Percentiles rank a stretch among this genome's conserved stretches.
Evolutionary conservation across 2,888 invertebrate genomes (phyloP).

Genomic region (Cactoblastis cactorum): DNA sequence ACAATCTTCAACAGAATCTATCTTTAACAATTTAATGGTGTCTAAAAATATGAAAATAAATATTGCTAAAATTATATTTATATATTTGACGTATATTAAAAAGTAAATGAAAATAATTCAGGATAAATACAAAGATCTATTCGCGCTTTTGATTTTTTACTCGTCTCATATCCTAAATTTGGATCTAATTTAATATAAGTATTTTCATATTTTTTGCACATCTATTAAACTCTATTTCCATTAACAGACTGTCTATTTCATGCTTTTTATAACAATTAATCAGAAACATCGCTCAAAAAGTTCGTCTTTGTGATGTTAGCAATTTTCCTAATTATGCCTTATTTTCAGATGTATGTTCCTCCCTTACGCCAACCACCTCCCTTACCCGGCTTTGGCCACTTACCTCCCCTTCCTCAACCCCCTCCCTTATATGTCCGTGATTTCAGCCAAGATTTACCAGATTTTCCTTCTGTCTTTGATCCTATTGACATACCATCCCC

Average conservation of each 20-base stretch:
- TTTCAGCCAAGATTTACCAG: constrained; percentile 14
- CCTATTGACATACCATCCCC: constrained; percentile 26
- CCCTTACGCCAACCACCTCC: constrained; percentile 11
- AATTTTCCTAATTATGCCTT: constrained; percentile 18
- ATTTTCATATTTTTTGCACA: background rate
- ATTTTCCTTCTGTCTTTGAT: constrained; percentile 16
- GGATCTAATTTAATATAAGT: background rate
- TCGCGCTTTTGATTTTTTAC: too few relatives aligned
- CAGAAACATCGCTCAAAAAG: constrained; percentile 15
- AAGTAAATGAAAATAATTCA: too few relatives aligned
- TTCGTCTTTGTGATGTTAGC: constrained; percentile 43
- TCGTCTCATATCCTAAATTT: too few relatives aligned
- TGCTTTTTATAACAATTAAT: background rate
- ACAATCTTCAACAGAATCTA: too few relatives aligned
- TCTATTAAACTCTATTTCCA: background rate
- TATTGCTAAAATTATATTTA: too few relatives aligned
- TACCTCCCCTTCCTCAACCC: constrained; percentile 14
- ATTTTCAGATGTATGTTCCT: constrained; percentile 20
- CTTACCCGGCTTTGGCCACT: constrained; percentile 6
- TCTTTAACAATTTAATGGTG: too few relatives aligned
- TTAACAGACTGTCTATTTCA: background rate
- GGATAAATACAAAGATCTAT: too few relatives aligned
- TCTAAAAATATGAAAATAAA: too few relatives aligned
- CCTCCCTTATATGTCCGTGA: constrained; percentile 15
- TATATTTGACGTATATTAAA: too few relatives aligned